Percentiles rank a stretch among this genome's conserved stretches.
Conservation (phyloP, 2,113 vertebrate species). For the Meles meles region DNA sequence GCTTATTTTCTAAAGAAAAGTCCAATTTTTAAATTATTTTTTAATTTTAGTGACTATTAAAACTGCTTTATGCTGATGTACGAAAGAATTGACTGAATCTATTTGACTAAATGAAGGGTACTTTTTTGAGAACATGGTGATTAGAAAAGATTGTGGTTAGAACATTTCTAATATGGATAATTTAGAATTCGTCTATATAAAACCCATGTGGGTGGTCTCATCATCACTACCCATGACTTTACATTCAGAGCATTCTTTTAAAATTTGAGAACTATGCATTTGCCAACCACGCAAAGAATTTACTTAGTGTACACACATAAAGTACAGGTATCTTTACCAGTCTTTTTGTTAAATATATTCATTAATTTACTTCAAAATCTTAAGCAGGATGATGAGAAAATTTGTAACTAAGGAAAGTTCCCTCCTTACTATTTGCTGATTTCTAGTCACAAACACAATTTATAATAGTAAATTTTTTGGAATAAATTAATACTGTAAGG, state of each 20-base stretch:
- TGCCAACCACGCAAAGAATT: not conserved
- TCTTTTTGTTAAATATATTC: not conserved
- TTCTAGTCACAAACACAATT: slow-evolving; percentile 28
- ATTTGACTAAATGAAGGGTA: slow-evolving; percentile 13
- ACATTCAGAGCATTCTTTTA: not conserved
- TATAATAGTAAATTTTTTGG: not conserved
- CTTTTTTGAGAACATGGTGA: not conserved
- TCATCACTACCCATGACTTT: not conserved
- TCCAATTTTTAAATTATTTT: not conserved
- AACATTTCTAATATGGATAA: not conserved
- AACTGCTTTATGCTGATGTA: not conserved
- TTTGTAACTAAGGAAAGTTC: not conserved
- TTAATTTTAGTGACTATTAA: slow-evolving; percentile 5
- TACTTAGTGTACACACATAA: not conserved
- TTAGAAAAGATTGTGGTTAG: slow-evolving; percentile 16
- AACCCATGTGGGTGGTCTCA: not conserved
- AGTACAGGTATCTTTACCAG: not conserved
- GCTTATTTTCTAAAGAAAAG: not conserved
- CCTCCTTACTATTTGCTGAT: not conserved
- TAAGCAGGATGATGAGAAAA: not conserved
- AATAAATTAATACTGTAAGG: not conserved
- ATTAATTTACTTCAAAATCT: not conserved
- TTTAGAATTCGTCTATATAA: not conserved
- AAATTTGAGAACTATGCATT: not conserved
- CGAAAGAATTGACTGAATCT: not conserved